Conservation (phyloP, 2,888 invertebrate genomes). For the Argyra leucocephala region DNA sequence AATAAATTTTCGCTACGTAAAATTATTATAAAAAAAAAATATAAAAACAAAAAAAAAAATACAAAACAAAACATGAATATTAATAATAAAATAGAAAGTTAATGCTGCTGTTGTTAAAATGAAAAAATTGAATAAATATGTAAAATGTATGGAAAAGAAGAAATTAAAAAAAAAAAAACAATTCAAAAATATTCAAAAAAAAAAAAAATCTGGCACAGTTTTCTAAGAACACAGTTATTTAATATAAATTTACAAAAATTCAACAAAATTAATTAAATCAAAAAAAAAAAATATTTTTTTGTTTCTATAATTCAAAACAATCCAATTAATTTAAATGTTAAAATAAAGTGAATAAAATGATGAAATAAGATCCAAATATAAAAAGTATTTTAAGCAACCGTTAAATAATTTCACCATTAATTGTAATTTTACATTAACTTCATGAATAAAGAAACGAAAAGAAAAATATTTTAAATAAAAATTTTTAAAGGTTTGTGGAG, state of each 20-base stretch:
- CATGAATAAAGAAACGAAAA: no score
- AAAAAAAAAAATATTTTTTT: slow-evolving; percentile 14
- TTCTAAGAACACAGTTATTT: slow-evolving; percentile 4
- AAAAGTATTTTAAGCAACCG: slow-evolving; percentile 15
- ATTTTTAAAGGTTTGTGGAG: no score
- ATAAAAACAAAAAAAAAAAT: background rate
- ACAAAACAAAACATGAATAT: slow-evolving; percentile 8
- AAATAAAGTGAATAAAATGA: slow-evolving; percentile 20
- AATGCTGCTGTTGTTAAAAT: slow-evolving; percentile 13
- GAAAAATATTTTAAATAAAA: no score
- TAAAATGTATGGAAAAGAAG: background rate
- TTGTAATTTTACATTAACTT: slow-evolving; percentile 16
- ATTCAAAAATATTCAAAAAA: slow-evolving; percentile 2
- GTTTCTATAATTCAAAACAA: slow-evolving; percentile 18
- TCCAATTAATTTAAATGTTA: slow-evolving; percentile 13
- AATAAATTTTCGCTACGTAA: slow-evolving; percentile 5
- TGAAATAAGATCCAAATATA: background rate
- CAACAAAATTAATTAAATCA: background rate
- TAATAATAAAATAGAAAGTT: slow-evolving; percentile 13
- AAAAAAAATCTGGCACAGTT: slow-evolving; percentile 4
- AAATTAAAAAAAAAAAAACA: slow-evolving; percentile 7
- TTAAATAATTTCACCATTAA: slow-evolving; percentile 18
- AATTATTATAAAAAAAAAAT: slow-evolving; percentile 18
- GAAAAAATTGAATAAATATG: slow-evolving; percentile 11
- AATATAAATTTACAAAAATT: background rate